phyloP scores from a whole-genome alignment of 2,797 vertebrate species.

The Acanthurus tractus region DNA sequence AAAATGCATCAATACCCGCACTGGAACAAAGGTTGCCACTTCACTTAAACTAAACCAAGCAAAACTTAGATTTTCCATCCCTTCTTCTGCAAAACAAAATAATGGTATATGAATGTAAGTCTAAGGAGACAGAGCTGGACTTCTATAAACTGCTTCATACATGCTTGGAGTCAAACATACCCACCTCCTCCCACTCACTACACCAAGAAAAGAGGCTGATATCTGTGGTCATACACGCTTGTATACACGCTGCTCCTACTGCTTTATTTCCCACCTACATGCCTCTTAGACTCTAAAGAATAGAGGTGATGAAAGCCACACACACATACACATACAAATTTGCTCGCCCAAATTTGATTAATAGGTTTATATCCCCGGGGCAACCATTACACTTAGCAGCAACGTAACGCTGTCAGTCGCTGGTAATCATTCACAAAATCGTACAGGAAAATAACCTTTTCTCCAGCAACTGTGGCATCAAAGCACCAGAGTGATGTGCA shows the following conservation, averaged over 20 bases:
- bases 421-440: not conserved
- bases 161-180: not conserved
- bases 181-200: not conserved
- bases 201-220: not conserved
- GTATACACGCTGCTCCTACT: conserved; percentile 3
- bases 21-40: not conserved
- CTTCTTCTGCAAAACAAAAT: not conserved
- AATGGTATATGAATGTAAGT: not conserved
- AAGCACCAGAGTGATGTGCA: not conserved
- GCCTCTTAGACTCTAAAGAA: conserved; percentile 3
- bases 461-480: not conserved
- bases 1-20: not conserved
- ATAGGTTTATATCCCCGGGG: conserved; percentile 19
- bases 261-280: conserved; percentile 24
- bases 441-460: not conserved
- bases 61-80: not conserved
- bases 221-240: not conserved
- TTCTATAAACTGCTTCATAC: not conserved
- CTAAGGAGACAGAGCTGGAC: too few species aligned
- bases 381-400: not conserved
- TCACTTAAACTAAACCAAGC: not conserved
- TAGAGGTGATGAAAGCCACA: conserved; percentile 22
- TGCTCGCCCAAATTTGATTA: conserved; percentile 10
- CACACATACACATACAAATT: conserved; percentile 1
- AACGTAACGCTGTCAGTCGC: not conserved